phyloP scores from a whole-genome alignment of 2,113 vertebrate genomes.

The Hystrix brachyura region DNA sequence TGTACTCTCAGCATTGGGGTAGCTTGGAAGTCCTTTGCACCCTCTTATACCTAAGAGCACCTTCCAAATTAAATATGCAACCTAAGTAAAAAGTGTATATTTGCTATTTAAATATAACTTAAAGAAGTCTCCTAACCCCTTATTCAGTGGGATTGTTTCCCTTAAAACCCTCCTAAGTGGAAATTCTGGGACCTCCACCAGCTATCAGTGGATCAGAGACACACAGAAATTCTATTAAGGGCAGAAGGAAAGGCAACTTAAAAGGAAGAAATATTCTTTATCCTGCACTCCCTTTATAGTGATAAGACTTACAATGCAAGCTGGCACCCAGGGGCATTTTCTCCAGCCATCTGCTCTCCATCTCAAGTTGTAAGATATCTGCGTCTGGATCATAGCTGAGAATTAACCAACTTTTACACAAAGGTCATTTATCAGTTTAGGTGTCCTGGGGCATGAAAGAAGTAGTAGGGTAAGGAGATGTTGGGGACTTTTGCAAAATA shows the following conservation, averaged over 20 bases:
- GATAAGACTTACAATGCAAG: not conserved
- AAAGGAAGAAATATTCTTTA: conserved; percentile 50
- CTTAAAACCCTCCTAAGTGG: not conserved
- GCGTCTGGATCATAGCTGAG: conserved; percentile 34
- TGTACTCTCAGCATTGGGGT: conserved; percentile 42
- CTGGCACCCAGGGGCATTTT: conserved; percentile 30
- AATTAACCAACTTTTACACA: conserved; percentile 25
- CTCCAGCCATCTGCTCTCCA: conserved; percentile 41
- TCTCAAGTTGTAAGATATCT: not conserved
- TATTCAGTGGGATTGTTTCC: conserved; percentile 9
- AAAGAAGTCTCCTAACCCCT: not conserved
- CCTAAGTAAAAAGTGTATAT: conserved; percentile 53
- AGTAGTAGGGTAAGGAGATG: not conserved
- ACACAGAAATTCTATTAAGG: conserved; percentile 33
- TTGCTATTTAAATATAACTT: conserved; percentile 59
- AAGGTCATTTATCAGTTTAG: not conserved
- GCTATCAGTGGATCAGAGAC: not conserved
- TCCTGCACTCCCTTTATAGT: not conserved
- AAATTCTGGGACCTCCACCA: conserved; percentile 9
- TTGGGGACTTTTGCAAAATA: not conserved
- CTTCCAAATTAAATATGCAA: conserved; percentile 61
- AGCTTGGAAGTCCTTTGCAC: conserved; percentile 60
- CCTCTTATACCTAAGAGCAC: conserved; percentile 60
- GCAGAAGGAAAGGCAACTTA: conserved; percentile 58
- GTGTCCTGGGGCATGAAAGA: not conserved